Evolutionary conservation across 2,113 vertebrate genomes (phyloP), one percentile per base, ranked within the genome.

Genomic region (Strigops habroptila): DNA sequence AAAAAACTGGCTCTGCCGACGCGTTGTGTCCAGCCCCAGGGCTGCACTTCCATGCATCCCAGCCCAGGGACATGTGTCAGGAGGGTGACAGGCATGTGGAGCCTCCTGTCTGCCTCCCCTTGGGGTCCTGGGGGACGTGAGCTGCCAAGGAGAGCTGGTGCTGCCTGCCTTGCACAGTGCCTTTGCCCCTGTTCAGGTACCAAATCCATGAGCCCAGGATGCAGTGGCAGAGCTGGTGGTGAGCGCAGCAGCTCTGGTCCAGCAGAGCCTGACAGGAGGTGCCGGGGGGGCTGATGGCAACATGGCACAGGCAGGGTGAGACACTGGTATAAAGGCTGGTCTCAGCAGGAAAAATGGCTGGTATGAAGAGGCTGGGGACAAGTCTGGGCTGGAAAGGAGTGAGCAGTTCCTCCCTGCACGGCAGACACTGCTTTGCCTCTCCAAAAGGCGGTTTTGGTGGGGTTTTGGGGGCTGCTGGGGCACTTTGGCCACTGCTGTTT

Each of bases 331-430:
- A 31, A 24, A 59, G 78, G 69, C 91, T 95, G 74, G 41, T 90
- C 71, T 90, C 49, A 0, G 68, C 73, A 91, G 69, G 59, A 97
- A 94, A 95, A 97, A 90, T 84, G 76, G 86, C 80, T 96, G 95
- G 95, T 92, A 96, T 97, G 94, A 95, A 59, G 77, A 88, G 51
- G 39, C 68, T 80, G 90, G 69, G 94, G 91, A 96, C 95, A 97
- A 95, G 95, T 78, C 86, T 74, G 41, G 95, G 81, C 96, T 95
- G 77, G 95, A 95, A 93, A 88, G 46, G 64, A 68, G 65, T 2
- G 43, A 88, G 46, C 8, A 3, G 69, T 82, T 92, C 64, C 43
- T 92, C 64, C 53, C 28, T 0, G 12, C 0, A 1, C 4, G 3
- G 75, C 75, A 60, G 64, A 41, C 24, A 0, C 81, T 1, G 2